Evolutionary conservation across 2,888 invertebrate genomes (phyloP), one percentile per base, ranked within the genome.

Genomic region (Helobdella robusta): DNA sequence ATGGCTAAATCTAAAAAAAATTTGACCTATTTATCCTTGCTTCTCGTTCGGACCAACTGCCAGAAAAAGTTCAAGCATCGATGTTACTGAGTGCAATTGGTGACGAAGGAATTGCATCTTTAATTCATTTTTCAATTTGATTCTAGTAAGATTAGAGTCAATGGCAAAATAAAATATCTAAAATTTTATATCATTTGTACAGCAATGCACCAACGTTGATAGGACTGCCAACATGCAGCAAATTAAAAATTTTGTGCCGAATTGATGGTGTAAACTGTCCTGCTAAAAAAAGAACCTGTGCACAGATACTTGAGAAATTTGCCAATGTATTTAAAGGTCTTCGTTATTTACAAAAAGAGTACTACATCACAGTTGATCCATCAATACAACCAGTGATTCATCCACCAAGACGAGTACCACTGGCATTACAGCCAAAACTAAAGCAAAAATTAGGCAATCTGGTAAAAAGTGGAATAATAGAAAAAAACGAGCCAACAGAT

Each of bases 401-500:
- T 15, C 63, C 59, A 32, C 65, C 59, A 8, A 25, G 69, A 20
- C 64, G 59, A 23, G 35, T 68, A 6, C 67, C 67, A 20, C 52
- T 50, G 32, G 32, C 59, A 23, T 44, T 54, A 25, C 59, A 48
- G 32, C 56, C 28, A 18, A 28, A 56, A 54, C 32, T 68, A 11
- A 60, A 68, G 20, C 44, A 34, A 2, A 30, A 40, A 30, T 36
- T 70, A 15, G 56, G 64, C 5, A 28, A 67, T 28, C 44, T 72
- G 52, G 66, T 65, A 46, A 23, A 65, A 25, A 44, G 60, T 40
- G 63, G 59, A 18, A 35, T 71, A 3, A 68, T 66, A 11, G 46
- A 23, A 23, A 61, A 52, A 18, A 61, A 68, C n/a, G 52, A 65
- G 52, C 67, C 71, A 3, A 68, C 72, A 15, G 68, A 69, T 23